Conservation (phyloP, 2,888 invertebrate species). For the Crepidodera aurea region DNA sequence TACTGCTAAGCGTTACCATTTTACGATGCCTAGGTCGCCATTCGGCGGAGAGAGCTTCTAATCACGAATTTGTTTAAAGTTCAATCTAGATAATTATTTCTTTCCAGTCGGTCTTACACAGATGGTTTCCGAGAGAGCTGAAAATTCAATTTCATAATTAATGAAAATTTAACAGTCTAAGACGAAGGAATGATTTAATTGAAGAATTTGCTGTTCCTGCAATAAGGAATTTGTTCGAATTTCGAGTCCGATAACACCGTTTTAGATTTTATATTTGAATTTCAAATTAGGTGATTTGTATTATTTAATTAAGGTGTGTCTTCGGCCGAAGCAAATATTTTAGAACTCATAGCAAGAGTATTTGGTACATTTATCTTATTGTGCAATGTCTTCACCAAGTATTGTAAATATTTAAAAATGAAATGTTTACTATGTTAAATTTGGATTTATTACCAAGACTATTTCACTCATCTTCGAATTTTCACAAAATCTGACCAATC, state of each 20-base stretch:
- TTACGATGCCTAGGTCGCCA: slow-evolving; percentile 45
- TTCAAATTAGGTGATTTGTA: not conserved
- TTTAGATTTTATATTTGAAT: not conserved
- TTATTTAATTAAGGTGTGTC: not conserved
- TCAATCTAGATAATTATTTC: slow-evolving; percentile 34
- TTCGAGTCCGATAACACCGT: not conserved
- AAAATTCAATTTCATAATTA: slow-evolving; percentile 25
- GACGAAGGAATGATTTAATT: slow-evolving; percentile 20
- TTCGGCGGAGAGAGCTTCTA: slow-evolving; percentile 31
- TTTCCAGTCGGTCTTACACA: slow-evolving; percentile 23
- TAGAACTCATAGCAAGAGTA: no score
- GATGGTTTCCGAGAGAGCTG: slow-evolving; percentile 19
- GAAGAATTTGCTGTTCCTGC: slow-evolving; percentile 7
- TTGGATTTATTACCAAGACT: no score
- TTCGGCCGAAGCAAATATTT: no score
- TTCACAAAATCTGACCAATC: no score
- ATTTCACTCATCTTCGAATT: no score
- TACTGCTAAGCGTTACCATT: slow-evolving; percentile 44
- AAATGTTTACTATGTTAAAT: no score
- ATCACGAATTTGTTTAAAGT: slow-evolving; percentile 36
- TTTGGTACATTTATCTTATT: no score
- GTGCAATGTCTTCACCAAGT: no score
- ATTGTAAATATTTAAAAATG: no score
- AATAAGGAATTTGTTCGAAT: slow-evolving; percentile 16
- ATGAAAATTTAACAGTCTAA: slow-evolving; percentile 24